Evolutionary conservation across 2,888 invertebrate species (phyloP), one percentile per base, ranked within the genome.

Genomic region (Cabera pusaria): DNA sequence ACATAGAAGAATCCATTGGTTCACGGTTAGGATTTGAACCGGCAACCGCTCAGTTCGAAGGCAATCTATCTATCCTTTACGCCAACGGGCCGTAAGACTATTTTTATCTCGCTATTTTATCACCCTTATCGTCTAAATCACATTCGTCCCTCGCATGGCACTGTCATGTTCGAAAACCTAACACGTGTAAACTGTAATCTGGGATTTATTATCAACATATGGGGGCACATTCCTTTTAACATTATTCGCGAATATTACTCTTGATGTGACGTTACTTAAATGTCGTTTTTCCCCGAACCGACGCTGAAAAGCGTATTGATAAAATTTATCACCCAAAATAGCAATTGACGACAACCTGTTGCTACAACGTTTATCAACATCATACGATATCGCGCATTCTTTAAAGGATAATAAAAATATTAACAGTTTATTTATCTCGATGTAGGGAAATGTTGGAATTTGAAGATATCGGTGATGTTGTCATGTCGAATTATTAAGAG

Each of bases 271-370:
- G n/a, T n/a, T n/a, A n/a, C n/a, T n/a, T n/a, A n/a, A n/a, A n/a
- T n/a, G 34, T 12, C 24, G 11, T 28, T 29, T 58, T 50, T 21
- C 25, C 35, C 39, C 21, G 39, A 39, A 31, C 22, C 18, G 29
- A 25, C 29, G 28, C 25, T 25, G 34, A 33, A 27, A 32, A 32
- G 33, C 28, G 14, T 8, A 24, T 27, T 44, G 33, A 31, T 37
- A 58, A 56, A 51, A 49, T 52, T 53, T 56, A 61, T 64, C 49
- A 50, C 44, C 35, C 48, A 55, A 52, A 64, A 52, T 56, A 56
- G 37, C 58, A 49, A 50, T 64, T 59, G 59, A 58, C 60, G 50
- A 64, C 59, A 59, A 60, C 63, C 56, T 64, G 70, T 68, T 66
- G 64, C 65, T 51, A 61, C 49, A 53, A 36, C 49, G 45, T 31